A percentile compares a stretch with the other conserved stretches of the same genome.
These are phyloP conservation scores for Pterois miles DNA, from an alignment of 2,797 vertebrate genomes.

Conservation along the genomic window DNA sequence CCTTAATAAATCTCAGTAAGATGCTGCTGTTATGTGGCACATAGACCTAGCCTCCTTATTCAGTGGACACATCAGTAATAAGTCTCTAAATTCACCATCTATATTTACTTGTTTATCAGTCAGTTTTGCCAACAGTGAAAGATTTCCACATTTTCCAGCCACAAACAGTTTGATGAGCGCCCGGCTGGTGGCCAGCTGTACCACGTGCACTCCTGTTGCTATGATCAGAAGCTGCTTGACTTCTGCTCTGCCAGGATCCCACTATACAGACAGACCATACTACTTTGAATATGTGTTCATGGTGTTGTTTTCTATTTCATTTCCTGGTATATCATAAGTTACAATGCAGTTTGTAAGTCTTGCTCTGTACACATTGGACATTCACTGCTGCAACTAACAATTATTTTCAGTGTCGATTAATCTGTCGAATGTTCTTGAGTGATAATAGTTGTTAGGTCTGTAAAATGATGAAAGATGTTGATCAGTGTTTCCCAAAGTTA, in stretches of 20 bases:
- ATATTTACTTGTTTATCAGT: neutral
- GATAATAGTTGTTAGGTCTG: no score
- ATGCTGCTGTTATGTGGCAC: neutral
- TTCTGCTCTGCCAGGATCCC: constrained; percentile 1
- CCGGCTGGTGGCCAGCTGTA: neutral
- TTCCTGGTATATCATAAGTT: neutral
- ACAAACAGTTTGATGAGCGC: neutral
- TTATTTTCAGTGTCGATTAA: no score
- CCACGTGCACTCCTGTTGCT: neutral
- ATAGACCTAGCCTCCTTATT: neutral
- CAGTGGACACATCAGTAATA: neutral
- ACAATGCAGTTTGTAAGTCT: neutral
- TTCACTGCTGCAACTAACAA: neutral
- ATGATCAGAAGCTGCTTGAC: neutral
- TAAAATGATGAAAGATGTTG: no score
- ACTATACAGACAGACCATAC: neutral
- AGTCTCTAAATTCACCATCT: no score
- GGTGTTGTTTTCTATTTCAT: neutral
- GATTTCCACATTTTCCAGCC: neutral
- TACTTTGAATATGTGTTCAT: neutral
- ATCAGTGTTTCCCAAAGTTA: no score
- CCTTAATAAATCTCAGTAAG: neutral
- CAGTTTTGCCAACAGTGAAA: neutral
- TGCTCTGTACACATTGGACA: neutral
- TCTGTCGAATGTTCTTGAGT: no score